phyloP scores from a whole-genome alignment of 2,797 vertebrate genomes.

The Eospalax fontanierii region DNA sequence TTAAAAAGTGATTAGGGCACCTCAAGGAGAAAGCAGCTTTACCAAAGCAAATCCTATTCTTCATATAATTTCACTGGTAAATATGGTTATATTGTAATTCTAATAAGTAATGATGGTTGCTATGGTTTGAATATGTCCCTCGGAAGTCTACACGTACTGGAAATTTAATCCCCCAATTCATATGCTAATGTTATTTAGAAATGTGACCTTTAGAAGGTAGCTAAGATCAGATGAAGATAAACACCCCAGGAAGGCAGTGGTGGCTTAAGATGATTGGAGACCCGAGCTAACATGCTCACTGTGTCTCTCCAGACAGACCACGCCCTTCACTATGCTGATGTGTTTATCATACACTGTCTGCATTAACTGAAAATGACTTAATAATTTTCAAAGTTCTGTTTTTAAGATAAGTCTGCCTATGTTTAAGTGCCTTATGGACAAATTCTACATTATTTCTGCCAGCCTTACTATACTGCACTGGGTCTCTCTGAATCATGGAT shows the following conservation, averaged over 20 bases:
- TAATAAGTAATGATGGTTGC: background rate
- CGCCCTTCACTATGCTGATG: background rate
- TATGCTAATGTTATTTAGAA: background rate
- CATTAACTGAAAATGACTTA: constrained; percentile 42
- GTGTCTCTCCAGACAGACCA: background rate
- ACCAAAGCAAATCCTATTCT: constrained; percentile 1
- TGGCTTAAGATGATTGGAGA: background rate
- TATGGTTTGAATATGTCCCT: background rate
- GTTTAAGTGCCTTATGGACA: constrained; percentile 41
- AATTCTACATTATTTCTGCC: constrained; percentile 17
- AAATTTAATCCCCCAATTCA: background rate
- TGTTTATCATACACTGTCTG: constrained; percentile 27
- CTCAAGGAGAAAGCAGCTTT: background rate
- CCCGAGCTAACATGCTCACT: background rate
- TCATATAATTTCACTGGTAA: background rate
- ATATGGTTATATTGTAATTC: background rate
- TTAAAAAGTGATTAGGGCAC: background rate
- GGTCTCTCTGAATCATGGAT: background rate
- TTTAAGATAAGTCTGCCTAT: constrained; percentile 45
- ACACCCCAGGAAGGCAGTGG: background rate
- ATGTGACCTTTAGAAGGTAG: background rate
- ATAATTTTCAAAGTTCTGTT: constrained; percentile 37
- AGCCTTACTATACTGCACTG: background rate
- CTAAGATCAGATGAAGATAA: background rate
- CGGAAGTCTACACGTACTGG: background rate